phyloP scores from a whole-genome alignment of 2,113 vertebrate genomes.

The Morone saxatilis region DNA sequence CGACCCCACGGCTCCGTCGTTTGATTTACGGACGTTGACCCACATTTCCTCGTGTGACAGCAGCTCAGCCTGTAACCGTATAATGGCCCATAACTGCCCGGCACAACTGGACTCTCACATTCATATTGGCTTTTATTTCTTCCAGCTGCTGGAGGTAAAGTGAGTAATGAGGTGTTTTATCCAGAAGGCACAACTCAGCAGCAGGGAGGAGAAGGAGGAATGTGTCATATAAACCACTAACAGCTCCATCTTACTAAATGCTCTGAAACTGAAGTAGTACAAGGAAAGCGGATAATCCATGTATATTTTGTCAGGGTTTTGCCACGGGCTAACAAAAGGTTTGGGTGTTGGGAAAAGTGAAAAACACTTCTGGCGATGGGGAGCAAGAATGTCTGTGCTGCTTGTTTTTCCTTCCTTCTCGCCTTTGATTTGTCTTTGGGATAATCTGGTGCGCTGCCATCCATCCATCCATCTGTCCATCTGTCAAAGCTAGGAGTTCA shows the following conservation, averaged over 20 bases:
- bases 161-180: constrained; percentile 71
- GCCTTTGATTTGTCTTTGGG: neutral
- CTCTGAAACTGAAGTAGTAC: constrained; percentile 15
- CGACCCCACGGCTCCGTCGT: neutral
- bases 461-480: neutral
- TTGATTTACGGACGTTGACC: constrained; percentile 49
- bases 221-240: constrained; percentile 12
- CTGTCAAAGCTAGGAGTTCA: neutral
- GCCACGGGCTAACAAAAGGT: neutral
- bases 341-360: neutral
- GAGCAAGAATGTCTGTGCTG: neutral
- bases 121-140: constrained; percentile 58
- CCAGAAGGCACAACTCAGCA: constrained; percentile 39
- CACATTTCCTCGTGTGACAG: constrained; percentile 19
- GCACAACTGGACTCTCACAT: constrained; percentile 55
- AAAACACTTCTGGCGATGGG: neutral
- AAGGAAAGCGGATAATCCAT: constrained; percentile 18
- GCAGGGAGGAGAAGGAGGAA: constrained; percentile 18
- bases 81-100: constrained; percentile 60
- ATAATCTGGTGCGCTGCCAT: neutral
- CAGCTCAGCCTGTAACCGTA: constrained; percentile 34
- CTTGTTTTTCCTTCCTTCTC: neutral
- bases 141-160: constrained; percentile 67
- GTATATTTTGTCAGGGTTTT: neutral
- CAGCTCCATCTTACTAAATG: constrained; percentile 18